Evolutionary conservation across 2,888 invertebrate genomes (phyloP).

Genomic region (Darwinula stevensoni): DNA sequence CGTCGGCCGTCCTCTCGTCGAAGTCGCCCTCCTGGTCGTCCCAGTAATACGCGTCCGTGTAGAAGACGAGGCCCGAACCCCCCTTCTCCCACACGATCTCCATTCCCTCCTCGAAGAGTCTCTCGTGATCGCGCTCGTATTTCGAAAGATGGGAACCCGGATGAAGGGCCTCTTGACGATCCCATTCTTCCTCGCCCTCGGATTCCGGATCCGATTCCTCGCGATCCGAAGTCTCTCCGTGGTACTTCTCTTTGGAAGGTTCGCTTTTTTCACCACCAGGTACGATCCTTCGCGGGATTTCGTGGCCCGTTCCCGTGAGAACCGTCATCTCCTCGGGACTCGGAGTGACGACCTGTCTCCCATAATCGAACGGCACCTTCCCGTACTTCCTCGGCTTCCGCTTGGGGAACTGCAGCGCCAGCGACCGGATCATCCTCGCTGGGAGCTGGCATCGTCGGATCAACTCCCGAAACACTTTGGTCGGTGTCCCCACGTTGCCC

Average conservation of each 20-base stretch:
- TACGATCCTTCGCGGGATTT: no score
- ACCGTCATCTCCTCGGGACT: no score
- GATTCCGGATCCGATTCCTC: slow-evolving; percentile 12
- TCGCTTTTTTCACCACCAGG: no score
- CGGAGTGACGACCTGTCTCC: no score
- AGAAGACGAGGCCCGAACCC: slow-evolving; percentile 24
- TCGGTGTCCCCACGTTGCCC: slow-evolving; percentile 23
- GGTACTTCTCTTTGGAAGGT: no score
- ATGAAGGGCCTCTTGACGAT: slow-evolving; percentile 20
- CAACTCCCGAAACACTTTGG: slow-evolving; percentile 16
- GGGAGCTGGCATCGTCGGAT: slow-evolving; percentile 18
- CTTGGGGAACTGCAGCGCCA: slow-evolving; percentile 14
- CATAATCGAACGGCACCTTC: slow-evolving; percentile 19
- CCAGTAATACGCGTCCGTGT: slow-evolving; percentile 25
- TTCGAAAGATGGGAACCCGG: slow-evolving; percentile 15
- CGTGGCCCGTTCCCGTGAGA: no score
- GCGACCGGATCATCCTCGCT: slow-evolving; percentile 15
- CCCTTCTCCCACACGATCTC: slow-evolving; percentile 26
- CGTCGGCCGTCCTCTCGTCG: slow-evolving; percentile 24
- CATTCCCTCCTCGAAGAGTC: slow-evolving; percentile 17
- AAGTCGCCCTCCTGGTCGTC: slow-evolving; percentile 20
- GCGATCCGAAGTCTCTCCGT: slow-evolving; percentile 8
- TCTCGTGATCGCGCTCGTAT: slow-evolving; percentile 19
- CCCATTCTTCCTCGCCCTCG: slow-evolving; percentile 23
- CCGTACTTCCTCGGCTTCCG: slow-evolving; percentile 19